Percentiles rank a stretch among this genome's conserved stretches.
Evolutionary conservation across 2,797 vertebrate genomes (phyloP).

Genomic region (Pangasius sanitwongsei): DNA sequence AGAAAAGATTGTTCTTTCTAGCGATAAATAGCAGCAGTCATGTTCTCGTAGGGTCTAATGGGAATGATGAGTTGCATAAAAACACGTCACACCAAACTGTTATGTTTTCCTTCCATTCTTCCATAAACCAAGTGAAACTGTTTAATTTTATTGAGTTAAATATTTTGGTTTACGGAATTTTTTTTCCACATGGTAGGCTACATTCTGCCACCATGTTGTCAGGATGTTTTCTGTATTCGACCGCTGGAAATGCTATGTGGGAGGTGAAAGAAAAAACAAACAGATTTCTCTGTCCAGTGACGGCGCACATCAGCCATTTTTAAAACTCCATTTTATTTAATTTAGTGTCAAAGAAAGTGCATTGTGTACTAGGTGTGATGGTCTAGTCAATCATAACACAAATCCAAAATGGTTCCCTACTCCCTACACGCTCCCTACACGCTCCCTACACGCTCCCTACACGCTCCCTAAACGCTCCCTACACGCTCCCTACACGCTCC

Average conservation of each 20-base stretch:
- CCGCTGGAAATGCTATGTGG: not conserved
- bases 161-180: not conserved
- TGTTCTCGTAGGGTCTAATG: too few relatives aligned
- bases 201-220: not conserved
- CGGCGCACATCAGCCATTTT: not conserved
- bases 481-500: too few relatives aligned
- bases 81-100: not conserved
- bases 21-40: too few relatives aligned
- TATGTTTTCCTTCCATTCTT: not conserved
- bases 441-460: too few relatives aligned
- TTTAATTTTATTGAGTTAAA: constrained; percentile 7
- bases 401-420: not conserved
- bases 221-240: not conserved
- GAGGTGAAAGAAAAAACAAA: not conserved
- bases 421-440: too few relatives aligned
- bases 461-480: too few relatives aligned
- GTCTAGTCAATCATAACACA: not conserved
- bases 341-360: not conserved
- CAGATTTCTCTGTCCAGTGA: not conserved
- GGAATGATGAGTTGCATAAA: too few relatives aligned
- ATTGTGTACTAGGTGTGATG: not conserved
- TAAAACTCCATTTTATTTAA: not conserved
- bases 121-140: not conserved
- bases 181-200: not conserved
- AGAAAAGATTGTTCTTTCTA: not conserved